Evolutionary conservation across 2,113 vertebrate species (phyloP).

Genomic region (Ictidomys tridecemlineatus): DNA sequence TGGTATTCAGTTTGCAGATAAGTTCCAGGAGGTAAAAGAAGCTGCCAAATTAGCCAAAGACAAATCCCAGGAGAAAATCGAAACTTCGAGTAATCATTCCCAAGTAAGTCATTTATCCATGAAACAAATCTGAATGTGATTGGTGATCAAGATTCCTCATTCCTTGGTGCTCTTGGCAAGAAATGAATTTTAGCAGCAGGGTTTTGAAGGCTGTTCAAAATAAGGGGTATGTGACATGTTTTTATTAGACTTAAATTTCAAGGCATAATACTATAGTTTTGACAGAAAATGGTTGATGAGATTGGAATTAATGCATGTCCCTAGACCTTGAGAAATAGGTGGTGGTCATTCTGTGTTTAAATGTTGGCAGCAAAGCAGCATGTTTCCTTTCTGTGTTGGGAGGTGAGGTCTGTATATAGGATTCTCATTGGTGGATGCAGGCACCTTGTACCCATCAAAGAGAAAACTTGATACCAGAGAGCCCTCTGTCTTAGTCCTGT

Average conservation of each 20-base stretch:
- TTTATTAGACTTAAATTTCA: constrained; percentile 11
- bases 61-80: constrained; percentile 96
- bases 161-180: neutral
- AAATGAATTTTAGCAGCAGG: neutral
- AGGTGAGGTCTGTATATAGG: no score
- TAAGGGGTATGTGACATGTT: neutral
- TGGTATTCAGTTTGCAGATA: constrained; percentile 96
- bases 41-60: constrained; percentile 95
- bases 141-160: neutral
- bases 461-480: neutral
- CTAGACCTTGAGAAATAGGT: neutral
- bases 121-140: no score
- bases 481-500: neutral
- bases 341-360: neutral
- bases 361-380: accelerated
- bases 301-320: neutral
- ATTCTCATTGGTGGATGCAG: no score
- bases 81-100: constrained; percentile 95
- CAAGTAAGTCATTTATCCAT: constrained; percentile 89
- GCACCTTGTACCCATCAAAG: neutral
- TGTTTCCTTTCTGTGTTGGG: neutral
- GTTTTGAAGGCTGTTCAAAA: neutral
- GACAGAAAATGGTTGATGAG: neutral
- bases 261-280: neutral
- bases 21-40: constrained; percentile 98